Evolutionary conservation across 2,888 invertebrate species (phyloP).

Genomic region (Entomobrya multifasciata): DNA sequence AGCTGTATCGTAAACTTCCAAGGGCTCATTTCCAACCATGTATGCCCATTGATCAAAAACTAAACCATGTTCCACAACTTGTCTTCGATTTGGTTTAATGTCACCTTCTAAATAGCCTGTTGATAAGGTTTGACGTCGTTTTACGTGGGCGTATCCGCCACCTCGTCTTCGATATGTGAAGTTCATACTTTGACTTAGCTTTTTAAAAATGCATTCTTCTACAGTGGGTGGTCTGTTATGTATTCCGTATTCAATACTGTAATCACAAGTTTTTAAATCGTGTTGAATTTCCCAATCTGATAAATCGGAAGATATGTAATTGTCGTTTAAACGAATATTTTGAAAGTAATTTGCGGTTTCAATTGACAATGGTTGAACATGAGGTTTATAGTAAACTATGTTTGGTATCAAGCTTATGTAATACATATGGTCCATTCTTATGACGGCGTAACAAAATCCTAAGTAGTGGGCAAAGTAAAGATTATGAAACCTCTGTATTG

Average conservation of each 20-base stretch:
- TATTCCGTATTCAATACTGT: neutral
- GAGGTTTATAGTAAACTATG: neutral
- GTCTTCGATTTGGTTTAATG: neutral
- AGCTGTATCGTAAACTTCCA: neutral
- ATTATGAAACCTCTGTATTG: too few relatives aligned
- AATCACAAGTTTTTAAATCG: conserved; percentile 16
- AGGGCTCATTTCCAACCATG: conserved; percentile 4
- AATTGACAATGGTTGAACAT: neutral
- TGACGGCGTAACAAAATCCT: conserved; percentile 4
- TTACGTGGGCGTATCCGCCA: neutral
- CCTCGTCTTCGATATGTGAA: conserved; percentile 1
- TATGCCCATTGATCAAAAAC: conserved; percentile 57
- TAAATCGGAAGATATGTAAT: conserved; percentile 20
- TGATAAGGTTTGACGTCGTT: neutral
- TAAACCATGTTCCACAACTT: conserved; percentile 40
- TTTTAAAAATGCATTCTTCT: conserved; percentile 31
- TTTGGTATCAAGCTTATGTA: too few relatives aligned
- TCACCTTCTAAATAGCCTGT: neutral
- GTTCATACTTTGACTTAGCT: conserved; percentile 40
- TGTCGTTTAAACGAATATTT: neutral
- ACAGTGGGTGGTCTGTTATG: conserved; percentile 41
- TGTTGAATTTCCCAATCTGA: neutral
- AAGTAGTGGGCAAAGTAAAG: neutral
- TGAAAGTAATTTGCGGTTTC: neutral
- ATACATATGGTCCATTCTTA: too few relatives aligned